Evolutionary conservation across 2,797 vertebrate genomes (phyloP).

Genomic region (Rhinatrema bivittatum): DNA sequence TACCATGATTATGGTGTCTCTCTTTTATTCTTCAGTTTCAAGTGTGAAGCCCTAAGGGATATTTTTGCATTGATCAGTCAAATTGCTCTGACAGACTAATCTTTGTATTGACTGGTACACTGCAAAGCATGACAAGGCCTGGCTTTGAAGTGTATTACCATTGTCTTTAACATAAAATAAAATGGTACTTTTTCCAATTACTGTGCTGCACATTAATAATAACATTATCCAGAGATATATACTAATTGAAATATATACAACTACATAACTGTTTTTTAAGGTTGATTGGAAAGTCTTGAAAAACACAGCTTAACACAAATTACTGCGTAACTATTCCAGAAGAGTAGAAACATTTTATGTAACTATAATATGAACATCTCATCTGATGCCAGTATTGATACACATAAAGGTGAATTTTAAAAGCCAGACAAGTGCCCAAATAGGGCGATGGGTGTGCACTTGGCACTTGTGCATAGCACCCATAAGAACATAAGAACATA

Average conservation of each 20-base stretch:
- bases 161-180: slow-evolving; percentile 30
- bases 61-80: slow-evolving; percentile 17
- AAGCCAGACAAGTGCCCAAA: too few relatives aligned
- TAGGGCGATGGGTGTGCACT: too few relatives aligned
- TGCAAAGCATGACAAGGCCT: slow-evolving; percentile 14
- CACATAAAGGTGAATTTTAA: too few relatives aligned
- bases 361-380: too few relatives aligned
- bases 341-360: too few relatives aligned
- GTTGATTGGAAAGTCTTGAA: slow-evolving; percentile 6
- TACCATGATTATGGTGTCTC: neutral
- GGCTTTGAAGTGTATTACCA: slow-evolving; percentile 12
- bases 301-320: slow-evolving; percentile 2
- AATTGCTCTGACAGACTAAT: slow-evolving; percentile 27
- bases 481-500: too few relatives aligned
- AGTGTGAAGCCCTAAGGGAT: neutral
- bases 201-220: slow-evolving; percentile 6
- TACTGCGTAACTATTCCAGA: neutral
- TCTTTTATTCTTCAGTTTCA: slow-evolving; percentile 9
- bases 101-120: slow-evolving; percentile 15
- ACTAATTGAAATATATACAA: slow-evolving; percentile 4
- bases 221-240: slow-evolving; percentile 8
- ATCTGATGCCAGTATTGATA: too few relatives aligned
- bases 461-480: too few relatives aligned
- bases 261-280: slow-evolving; percentile 1
- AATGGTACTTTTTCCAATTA: slow-evolving; percentile 2